Evolutionary conservation across 2,888 invertebrate species (phyloP), one percentile per base, ranked within the genome.

Genomic region (Anagyrus pseudococci): DNA sequence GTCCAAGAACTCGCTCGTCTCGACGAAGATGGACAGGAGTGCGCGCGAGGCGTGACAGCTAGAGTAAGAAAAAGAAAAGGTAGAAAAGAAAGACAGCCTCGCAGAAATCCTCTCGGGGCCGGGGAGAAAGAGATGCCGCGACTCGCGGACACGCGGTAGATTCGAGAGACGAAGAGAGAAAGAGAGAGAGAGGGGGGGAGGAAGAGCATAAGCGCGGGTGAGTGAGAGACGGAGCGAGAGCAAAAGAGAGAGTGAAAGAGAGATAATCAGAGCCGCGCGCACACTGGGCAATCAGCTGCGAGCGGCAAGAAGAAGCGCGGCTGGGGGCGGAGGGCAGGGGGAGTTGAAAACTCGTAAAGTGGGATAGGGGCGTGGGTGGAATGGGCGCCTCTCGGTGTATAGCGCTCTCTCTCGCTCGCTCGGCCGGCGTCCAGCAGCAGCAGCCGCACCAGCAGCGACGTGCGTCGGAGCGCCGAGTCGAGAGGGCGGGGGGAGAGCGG

Each of bases 321-420:
- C n/a, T n/a, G 56, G 58, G 57, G 50, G 52, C 54, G 29, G 58
- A 41, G 58, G 61, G 50, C 40, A 58, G 58, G 46, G 54, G 61
- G 58, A 63, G 61, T 60, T 53, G 58, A 66, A 59, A 62, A 66
- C 58, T 62, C 47, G 63, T 62, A 71, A 72, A 75, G 76, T 76
- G 73, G 77, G 74, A 75, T 75, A 77, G 77, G 77, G 79, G 78
- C 79, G 79, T 79, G 79, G 79, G 79, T 79, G 79, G 77, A 74
- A 73, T 75, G 75, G 70, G 76, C 53, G 53, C 54, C 56, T 8
- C 52, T 46, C n/a, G n/a, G n/a, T n/a, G n/a, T n/a, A n/a, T n/a
- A n/a, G n/a, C n/a, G n/a, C 52, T 48, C 43, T 33, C 15, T 19
- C 20, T 29, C 48, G 26, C 26, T 49, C 29, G 26, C 47, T 15